A percentile compares a stretch with the other conserved stretches of the same genome.
Conservation (phyloP, 1,140 invertebrate species). For the Apis dorsata region DNA sequence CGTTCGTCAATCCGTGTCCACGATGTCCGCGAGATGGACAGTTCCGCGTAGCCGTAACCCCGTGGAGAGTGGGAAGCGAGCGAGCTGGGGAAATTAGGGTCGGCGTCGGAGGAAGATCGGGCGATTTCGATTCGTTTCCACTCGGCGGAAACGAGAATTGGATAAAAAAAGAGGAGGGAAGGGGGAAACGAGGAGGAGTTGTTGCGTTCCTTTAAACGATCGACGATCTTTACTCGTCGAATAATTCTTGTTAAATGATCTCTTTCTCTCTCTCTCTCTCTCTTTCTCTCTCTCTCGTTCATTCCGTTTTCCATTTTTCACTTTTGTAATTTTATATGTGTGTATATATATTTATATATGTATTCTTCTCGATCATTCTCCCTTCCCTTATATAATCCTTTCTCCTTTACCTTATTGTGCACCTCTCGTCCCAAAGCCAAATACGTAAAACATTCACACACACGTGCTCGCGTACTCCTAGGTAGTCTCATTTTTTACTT, state of each 20-base stretch:
- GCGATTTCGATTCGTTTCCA: slow-evolving; percentile 19
- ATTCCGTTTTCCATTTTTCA: background rate
- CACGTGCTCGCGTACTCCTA: slow-evolving; percentile 58
- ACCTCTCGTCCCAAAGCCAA: slow-evolving; percentile 11
- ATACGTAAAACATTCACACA: slow-evolving; percentile 54
- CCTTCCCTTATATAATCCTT: background rate
- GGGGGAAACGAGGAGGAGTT: background rate
- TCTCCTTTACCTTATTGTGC: slow-evolving; percentile 19
- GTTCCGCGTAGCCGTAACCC: slow-evolving; percentile 27
- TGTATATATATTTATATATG: too few species aligned
- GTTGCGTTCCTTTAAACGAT: slow-evolving; percentile 31
- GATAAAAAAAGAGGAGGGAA: background rate
- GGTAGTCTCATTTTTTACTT: slow-evolving; percentile 65
- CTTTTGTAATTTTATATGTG: slow-evolving; percentile 5
- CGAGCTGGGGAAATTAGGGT: slow-evolving; percentile 14
- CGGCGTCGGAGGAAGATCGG: slow-evolving; percentile 36
- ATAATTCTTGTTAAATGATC: slow-evolving; percentile 20
- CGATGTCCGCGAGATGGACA: background rate
- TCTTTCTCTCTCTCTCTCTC: background rate
- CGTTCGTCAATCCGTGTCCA: slow-evolving; percentile 30
- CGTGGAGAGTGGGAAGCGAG: background rate
- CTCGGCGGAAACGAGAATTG: background rate
- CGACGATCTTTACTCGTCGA: slow-evolving; percentile 36
- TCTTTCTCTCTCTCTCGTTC: background rate
- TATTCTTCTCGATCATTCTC: too few species aligned